Evolutionary conservation across 2,113 vertebrate genomes (phyloP), one percentile per base, ranked within the genome.

Genomic region (Choloepus hoffmanni): DNA sequence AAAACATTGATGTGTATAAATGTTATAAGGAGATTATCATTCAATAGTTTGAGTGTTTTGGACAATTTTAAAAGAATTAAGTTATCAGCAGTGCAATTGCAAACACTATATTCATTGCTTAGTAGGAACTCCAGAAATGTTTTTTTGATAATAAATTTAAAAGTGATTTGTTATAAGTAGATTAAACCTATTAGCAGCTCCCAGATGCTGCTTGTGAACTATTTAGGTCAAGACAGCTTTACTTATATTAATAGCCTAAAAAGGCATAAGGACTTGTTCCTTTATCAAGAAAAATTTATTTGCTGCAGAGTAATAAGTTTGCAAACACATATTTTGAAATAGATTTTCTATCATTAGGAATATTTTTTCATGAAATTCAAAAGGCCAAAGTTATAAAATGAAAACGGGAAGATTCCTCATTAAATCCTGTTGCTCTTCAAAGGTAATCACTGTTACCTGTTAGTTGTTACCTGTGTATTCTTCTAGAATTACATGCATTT

Each of bases 161-260:
- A 65, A 83, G 87, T 60, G 53, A 84, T 79, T 87, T 65, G 36
- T 83, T 79, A 6, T 73, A 94, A 97, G 88, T 45, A 95, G 90
- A 88, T 96, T 92, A 92, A 81, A 70, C 60, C 65, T 95, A 68
- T 93, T 87, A 84, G 65, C 16, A 85, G 73, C 76, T 92, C n/a
- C 43, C 45, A 30, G 84, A 86, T 93, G 78, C 62, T 85, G 33
- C 86, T 95, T 86, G 78, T 76, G 84, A 94, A 82, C 90, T 93
- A 84, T 93, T 95, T 86, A 60, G 70, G 90, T 60, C 67, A 93
- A 90, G 40, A 65, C 36, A 45, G 55, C 48, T 92, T 87, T 87
- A 33, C 36, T 85, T 86, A 73, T 7, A 3, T 89, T 74, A 4
- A 58, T n/a, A 28, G 16, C 55, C 85, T 85, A 91, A 21, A 45